phyloP scores from a whole-genome alignment of 2,888 invertebrate genomes.

The Andrena praecox region DNA sequence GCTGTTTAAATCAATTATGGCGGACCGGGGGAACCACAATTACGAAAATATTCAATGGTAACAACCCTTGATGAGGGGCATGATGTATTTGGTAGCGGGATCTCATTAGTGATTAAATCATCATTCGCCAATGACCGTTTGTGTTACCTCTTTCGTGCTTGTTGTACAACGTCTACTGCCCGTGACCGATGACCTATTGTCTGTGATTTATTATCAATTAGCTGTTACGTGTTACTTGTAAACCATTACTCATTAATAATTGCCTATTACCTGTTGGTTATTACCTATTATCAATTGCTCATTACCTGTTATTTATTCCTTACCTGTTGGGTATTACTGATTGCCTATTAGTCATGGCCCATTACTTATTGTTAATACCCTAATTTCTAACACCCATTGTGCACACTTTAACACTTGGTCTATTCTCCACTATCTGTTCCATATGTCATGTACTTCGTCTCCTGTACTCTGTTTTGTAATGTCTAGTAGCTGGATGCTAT shows the following conservation, averaged over 20 bases:
- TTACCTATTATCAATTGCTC: neutral
- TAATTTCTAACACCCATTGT: neutral
- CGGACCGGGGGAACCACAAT: slow-evolving; percentile 6
- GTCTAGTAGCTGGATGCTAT: too few relatives aligned
- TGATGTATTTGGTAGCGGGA: neutral
- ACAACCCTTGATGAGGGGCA: neutral
- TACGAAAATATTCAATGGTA: slow-evolving; percentile 17
- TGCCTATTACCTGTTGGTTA: neutral
- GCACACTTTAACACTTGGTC: too few relatives aligned
- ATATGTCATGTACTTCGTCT: too few relatives aligned
- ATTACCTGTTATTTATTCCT: neutral
- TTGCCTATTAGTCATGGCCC: neutral
- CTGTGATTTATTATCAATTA: neutral
- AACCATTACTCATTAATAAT: neutral
- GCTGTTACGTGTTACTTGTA: neutral
- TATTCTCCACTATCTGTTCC: too few relatives aligned
- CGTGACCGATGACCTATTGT: neutral
- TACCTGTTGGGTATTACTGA: neutral
- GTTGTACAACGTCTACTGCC: neutral
- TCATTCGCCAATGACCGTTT: slow-evolving; percentile 5
- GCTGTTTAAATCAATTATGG: slow-evolving; percentile 19
- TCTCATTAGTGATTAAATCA: slow-evolving; percentile 9
- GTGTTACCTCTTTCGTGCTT: neutral
- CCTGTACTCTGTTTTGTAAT: too few relatives aligned
- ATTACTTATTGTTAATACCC: neutral